phyloP scores from a whole-genome alignment of 2,113 vertebrate species.

The Riparia riparia region DNA sequence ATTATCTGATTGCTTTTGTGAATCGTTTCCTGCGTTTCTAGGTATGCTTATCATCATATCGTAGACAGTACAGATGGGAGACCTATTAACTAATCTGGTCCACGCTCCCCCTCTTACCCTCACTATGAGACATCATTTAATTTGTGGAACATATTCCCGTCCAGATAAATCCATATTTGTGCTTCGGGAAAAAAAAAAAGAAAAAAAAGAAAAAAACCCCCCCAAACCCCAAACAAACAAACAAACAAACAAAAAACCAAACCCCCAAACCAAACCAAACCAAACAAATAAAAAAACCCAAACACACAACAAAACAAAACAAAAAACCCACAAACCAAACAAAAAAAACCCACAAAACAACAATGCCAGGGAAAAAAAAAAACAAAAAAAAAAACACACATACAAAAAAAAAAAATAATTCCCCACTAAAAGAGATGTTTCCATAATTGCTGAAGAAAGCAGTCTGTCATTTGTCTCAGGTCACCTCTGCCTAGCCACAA shows the following conservation, averaged over 20 bases:
- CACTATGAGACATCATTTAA: slow-evolving; percentile 5
- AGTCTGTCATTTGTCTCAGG: not conserved
- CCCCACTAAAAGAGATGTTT: not conserved
- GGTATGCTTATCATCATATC: slow-evolving; percentile 61
- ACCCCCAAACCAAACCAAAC: not conserved
- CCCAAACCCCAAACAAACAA: not conserved
- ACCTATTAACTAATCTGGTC: slow-evolving; percentile 35
- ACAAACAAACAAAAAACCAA: not conserved
- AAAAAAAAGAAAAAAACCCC: not conserved
- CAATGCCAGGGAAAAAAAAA: not conserved
- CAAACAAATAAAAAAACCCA: not conserved
- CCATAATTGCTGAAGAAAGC: not conserved
- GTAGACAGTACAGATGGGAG: slow-evolving; percentile 41
- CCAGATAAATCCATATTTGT: slow-evolving; percentile 32
- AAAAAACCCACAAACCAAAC: not conserved
- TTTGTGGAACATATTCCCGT: not conserved
- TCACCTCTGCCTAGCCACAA: not conserved
- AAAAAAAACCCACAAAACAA: not conserved
- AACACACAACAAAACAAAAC: not conserved
- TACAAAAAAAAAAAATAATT: not conserved
- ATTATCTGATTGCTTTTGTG: slow-evolving; percentile 70
- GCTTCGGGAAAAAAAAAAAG: not conserved
- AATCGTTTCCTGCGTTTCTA: slow-evolving; percentile 55
- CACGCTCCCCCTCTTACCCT: not conserved
- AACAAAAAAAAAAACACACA: not conserved